These are phyloP conservation scores for Dusona sp. DNA, from an alignment of 2,888 invertebrate species.

Conservation along the genomic window DNA sequence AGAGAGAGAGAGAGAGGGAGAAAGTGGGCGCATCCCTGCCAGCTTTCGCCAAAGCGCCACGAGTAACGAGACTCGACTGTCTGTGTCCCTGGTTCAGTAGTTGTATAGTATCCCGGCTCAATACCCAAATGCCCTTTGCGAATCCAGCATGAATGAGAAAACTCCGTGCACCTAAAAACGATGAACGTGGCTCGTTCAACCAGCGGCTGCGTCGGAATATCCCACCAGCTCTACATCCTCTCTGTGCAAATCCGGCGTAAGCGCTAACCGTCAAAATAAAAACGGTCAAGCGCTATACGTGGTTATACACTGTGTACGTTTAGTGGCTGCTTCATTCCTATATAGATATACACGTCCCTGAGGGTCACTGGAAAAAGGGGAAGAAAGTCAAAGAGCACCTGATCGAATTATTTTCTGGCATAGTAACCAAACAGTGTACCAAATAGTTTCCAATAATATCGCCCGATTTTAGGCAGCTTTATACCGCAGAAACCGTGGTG, in stretches of 20 bases:
- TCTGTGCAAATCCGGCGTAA: conserved; percentile 42
- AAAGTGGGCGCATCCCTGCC: conserved; percentile 35
- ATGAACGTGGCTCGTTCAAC: conserved; percentile 2
- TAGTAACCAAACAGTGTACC: conserved; percentile 26
- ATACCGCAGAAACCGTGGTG: conserved; percentile 26
- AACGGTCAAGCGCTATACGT: conserved; percentile 26
- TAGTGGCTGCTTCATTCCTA: conserved; percentile 11
- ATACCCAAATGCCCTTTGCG: conserved; percentile 63
- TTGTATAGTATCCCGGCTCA: conserved; percentile 46
- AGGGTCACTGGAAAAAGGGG: conserved; percentile 1
- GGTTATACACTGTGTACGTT: conserved; percentile 8
- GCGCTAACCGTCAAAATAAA: conserved; percentile 31
- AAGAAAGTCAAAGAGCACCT: neutral
- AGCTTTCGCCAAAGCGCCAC: conserved; percentile 36
- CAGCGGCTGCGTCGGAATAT: conserved; percentile 22
- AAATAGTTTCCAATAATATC: conserved; percentile 48
- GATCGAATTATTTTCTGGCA: neutral
- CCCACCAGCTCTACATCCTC: conserved; percentile 3
- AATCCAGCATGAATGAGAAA: conserved; percentile 60
- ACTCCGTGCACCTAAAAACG: conserved; percentile 32
- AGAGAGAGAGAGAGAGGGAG: conserved; percentile 66
- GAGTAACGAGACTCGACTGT: conserved; percentile 52
- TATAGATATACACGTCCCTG: neutral
- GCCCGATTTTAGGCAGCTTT: neutral
- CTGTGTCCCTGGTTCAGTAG: conserved; percentile 44